Evolutionary conservation across 2,797 vertebrate genomes (phyloP).

Genomic region (Myoxocephalus aenaeus): DNA sequence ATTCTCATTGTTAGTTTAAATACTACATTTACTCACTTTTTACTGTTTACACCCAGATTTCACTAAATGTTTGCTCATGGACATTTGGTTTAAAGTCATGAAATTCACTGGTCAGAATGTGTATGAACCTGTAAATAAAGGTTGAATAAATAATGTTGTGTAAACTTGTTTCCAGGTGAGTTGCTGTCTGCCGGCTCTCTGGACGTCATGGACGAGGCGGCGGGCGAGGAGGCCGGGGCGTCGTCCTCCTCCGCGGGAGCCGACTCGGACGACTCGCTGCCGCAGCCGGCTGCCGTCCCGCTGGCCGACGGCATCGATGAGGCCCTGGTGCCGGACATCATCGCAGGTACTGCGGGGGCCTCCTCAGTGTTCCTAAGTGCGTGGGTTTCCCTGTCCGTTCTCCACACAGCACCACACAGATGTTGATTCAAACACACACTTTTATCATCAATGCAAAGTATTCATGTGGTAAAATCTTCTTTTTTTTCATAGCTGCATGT

Average conservation of each 20-base stretch:
- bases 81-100: too few species aligned
- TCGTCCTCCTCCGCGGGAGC: conserved; percentile 84
- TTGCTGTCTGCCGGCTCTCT: conserved; percentile 89
- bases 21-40: too few species aligned
- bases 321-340: conserved; percentile 92
- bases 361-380: conserved; percentile 83
- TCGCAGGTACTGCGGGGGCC: conserved; percentile 88
- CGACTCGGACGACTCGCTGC: conserved; percentile 89
- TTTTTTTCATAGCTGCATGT: conserved; percentile 30
- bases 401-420: conserved; percentile 36
- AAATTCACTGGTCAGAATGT: too few species aligned
- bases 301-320: conserved; percentile 96
- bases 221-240: conserved; percentile 90
- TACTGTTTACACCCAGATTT: too few species aligned
- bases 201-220: conserved; percentile 93
- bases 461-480: conserved; percentile 27
- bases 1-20: too few species aligned
- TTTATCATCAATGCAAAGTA: not conserved
- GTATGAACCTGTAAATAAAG: too few species aligned
- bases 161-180: conserved; percentile 84
- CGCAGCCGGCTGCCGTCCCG: conserved; percentile 88
- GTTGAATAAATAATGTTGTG: not conserved
- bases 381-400: conserved; percentile 68
- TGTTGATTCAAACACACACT: conserved; percentile 8
- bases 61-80: too few species aligned